Conservation (phyloP, 2,797 vertebrate species). For the Alauda arvensis region DNA sequence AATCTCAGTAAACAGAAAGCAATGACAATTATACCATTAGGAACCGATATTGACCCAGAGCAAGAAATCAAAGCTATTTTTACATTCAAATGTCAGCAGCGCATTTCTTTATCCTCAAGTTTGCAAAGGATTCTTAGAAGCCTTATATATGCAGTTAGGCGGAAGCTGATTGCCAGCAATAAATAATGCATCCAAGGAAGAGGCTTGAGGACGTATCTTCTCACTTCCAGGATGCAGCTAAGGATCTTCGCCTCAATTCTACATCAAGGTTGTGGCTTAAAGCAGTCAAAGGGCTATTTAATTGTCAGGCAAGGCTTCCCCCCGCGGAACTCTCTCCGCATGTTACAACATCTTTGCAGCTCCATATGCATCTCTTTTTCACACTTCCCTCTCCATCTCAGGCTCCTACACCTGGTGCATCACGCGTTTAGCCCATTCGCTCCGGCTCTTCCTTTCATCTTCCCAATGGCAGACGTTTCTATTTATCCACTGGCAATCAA, state of each 20-base stretch:
- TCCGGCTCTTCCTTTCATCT: conserved; percentile 77
- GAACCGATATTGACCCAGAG: not conserved
- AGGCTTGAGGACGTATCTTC: conserved; percentile 43
- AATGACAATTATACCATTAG: not conserved
- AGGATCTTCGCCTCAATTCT: conserved; percentile 51
- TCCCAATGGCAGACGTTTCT: conserved; percentile 78
- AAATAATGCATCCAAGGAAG: conserved; percentile 35
- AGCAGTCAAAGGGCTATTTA: conserved; percentile 64
- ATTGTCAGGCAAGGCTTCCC: conserved; percentile 54
- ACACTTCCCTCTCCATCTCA: conserved; percentile 74
- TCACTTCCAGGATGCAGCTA: conserved; percentile 49
- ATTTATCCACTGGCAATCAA: conserved; percentile 91
- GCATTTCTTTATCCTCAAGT: conserved; percentile 29
- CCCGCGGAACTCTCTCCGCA: conserved; percentile 55
- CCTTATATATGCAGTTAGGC: conserved; percentile 21
- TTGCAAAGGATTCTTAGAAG: conserved; percentile 44
- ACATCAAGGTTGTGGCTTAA: conserved; percentile 58
- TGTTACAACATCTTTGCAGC: conserved; percentile 55
- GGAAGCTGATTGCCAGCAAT: conserved; percentile 36
- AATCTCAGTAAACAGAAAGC: not conserved
- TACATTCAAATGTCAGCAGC: not conserved
- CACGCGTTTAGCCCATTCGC: conserved; percentile 75
- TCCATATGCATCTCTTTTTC: conserved; percentile 72
- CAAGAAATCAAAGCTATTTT: not conserved
- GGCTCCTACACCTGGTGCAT: conserved; percentile 74